Base-by-base conservation (phyloP, 2,113 vertebrate genomes). In the Crotalus tigris region DNA sequence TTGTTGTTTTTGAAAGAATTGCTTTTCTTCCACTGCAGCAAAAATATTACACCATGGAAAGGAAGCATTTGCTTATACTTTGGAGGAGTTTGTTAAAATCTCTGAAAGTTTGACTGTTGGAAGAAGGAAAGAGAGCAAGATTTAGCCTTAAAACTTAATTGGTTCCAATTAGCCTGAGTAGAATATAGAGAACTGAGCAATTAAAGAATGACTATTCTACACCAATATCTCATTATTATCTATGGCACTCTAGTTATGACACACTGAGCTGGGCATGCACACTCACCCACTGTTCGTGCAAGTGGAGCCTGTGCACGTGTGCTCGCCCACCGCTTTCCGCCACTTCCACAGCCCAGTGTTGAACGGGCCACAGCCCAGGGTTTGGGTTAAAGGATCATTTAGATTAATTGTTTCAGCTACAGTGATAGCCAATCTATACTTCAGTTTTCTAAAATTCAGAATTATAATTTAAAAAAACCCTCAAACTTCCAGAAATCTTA, bases 401-500 rank as follows among this genome's bases (percentile, higher is more conserved):
- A 92, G 90, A 86, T 94, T 95, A 95, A 94, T 95, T 15, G 91
- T 92, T 49, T n/a, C 92, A 95, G 92, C 91, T n/a, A 90, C 90
- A 54, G 87, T 95, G 96, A 94, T 94, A 90, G 96, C 44, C 24
- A 95, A 92, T 69, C 59, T 94, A 90, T 0, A 44, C 94, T 96
- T 96, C 85, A 93, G 94, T 93, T 58, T 94, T 61, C 93, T 46
- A 75, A 49, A 44, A 94, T 93, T 95, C 91, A 90, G 51, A 46
- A 91, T 19, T 92, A 46, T 59, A 90, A 93, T 93, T 69, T 21
- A 4, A 2, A 93, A 94, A 94, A 96, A 93, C 17, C 55, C 90
- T 95, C 51, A 93, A 94, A 55, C 69, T 94, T 13, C 64, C 96
- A 96, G 89, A 95, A 92, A 93, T 90, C 94, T 95, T 94, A 93